Evolutionary conservation across 2,888 invertebrate species (phyloP).

Genomic region (Leptopterna dolabrata): DNA sequence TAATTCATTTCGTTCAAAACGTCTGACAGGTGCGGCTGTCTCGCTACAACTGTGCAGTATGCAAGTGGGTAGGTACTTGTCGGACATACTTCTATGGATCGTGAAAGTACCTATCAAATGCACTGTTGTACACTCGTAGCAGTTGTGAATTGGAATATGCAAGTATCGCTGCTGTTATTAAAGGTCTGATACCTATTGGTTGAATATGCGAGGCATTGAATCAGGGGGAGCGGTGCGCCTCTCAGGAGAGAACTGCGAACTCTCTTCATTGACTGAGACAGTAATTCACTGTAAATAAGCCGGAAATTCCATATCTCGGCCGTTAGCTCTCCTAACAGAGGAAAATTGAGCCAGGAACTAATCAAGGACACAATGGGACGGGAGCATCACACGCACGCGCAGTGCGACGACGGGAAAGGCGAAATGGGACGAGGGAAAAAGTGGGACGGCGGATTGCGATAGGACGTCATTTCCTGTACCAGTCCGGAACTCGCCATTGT

Average conservation of each 20-base stretch:
- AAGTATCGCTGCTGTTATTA: too few relatives aligned
- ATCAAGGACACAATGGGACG: constrained; percentile 1
- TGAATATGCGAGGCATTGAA: neutral
- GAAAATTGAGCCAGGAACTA: neutral
- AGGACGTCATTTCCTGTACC: constrained; percentile 12
- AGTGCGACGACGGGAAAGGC: neutral
- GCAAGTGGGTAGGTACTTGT: too few relatives aligned
- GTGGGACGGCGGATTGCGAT: neutral
- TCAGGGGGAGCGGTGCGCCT: neutral
- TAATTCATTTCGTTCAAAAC: too few relatives aligned
- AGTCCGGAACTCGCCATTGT: constrained; percentile 9
- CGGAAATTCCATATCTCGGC: neutral
- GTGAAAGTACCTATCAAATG: too few relatives aligned
- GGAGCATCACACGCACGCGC: neutral
- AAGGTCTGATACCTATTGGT: too few relatives aligned
- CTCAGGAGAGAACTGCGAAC: neutral
- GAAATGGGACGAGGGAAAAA: neutral
- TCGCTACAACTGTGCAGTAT: too few relatives aligned
- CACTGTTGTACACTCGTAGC: too few relatives aligned
- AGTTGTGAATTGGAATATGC: too few relatives aligned
- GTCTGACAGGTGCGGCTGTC: too few relatives aligned
- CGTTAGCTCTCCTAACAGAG: neutral
- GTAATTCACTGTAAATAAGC: neutral
- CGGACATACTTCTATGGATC: too few relatives aligned
- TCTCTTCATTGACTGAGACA: neutral